Conservation (phyloP, 2,113 vertebrate species). For the Channa maculata region DNA sequence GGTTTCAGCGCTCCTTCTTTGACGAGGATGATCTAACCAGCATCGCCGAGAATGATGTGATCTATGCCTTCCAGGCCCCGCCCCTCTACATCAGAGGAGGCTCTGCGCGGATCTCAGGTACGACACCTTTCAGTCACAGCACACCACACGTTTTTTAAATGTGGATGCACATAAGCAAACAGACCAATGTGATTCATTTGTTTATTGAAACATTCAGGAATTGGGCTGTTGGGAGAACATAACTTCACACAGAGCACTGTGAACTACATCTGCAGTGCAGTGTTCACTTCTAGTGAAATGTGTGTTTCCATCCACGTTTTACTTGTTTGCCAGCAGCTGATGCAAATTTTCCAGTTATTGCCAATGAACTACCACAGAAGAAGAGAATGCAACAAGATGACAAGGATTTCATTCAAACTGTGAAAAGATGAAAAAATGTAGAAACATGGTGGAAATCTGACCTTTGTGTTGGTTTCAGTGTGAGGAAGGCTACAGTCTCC, state of each 20-base stretch:
- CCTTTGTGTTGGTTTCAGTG: no score
- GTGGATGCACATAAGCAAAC: conserved; percentile 30
- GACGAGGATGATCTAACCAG: conserved; percentile 89
- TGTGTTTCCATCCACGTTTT: no score
- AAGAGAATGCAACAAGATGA: no score
- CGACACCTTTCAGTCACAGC: background rate
- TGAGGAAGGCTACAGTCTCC: no score
- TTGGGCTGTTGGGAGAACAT: conserved; percentile 27
- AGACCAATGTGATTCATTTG: conserved; percentile 44
- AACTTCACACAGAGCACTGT: conserved; percentile 29
- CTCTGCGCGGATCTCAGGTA: conserved; percentile 82
- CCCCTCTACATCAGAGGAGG: conserved; percentile 80
- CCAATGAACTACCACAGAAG: no score
- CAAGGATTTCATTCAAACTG: no score
- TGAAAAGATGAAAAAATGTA: no score
- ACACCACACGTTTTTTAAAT: no score
- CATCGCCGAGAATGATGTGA: conserved; percentile 85
- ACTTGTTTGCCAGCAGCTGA: no score
- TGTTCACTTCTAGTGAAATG: no score
- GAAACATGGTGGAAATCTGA: no score
- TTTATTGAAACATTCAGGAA: conserved; percentile 57
- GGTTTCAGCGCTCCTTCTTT: conserved; percentile 92
- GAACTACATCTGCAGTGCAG: conserved; percentile 25
- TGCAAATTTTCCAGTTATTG: no score
- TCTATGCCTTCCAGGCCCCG: conserved; percentile 93